These are phyloP conservation scores for Setipinna tenuifilis DNA, from an alignment of 2,797 vertebrate genomes.

Conservation along the genomic window DNA sequence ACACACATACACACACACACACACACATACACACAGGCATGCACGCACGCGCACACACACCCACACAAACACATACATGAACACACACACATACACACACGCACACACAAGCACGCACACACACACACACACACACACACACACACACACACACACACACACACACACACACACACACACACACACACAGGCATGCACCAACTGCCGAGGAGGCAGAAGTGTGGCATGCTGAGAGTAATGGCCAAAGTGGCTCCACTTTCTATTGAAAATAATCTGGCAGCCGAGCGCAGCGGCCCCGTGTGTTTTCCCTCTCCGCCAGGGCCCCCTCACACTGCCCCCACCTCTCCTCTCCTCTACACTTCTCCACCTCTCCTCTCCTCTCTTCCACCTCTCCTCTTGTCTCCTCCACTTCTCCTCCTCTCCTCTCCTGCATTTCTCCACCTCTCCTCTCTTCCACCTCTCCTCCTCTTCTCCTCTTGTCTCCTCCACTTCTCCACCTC, in stretches of 20 bases:
- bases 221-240: neutral
- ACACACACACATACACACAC: neutral
- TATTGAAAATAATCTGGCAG: neutral
- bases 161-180: neutral
- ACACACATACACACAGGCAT: neutral
- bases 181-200: neutral
- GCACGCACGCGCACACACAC: too few relatives aligned
- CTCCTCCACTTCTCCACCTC: too few relatives aligned
- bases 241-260: constrained; percentile 18
- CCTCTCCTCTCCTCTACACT: too few relatives aligned
- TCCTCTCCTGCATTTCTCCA: too few relatives aligned
- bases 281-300: neutral
- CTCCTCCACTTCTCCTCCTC: too few relatives aligned
- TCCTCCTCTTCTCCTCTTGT: too few relatives aligned
- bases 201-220: neutral
- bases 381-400: too few relatives aligned
- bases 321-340: neutral
- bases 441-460: too few relatives aligned
- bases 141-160: neutral
- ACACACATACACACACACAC: neutral
- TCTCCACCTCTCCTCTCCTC: too few relatives aligned
- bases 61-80: too few relatives aligned
- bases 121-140: neutral
- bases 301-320: constrained; percentile 1
- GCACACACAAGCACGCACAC: neutral